Base-by-base conservation (phyloP, 2,113 vertebrate species). In the Oceanites oceanicus region DNA sequence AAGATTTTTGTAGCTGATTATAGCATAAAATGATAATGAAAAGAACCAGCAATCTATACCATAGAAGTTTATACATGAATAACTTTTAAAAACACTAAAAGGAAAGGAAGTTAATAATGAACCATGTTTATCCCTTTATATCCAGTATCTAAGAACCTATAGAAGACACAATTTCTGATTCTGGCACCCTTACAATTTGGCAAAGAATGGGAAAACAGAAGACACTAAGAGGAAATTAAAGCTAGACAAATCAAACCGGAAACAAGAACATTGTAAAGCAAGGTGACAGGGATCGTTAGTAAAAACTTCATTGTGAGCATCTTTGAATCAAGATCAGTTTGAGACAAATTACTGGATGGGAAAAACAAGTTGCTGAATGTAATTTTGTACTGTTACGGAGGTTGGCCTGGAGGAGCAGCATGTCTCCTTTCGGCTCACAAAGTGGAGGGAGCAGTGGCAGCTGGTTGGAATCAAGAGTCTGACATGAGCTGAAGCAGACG, bases 81-180 rank as follows among this genome's bases (percentile, higher is more conserved):
- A 84, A 63, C 19, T 68, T 89, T 78, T 92, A 49, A 30, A 91
- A 87, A 75, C 16, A 72, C 13, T 63, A 9, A 88, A 88, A 87
- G 19, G 21, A 83, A 92, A 87, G 50, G 26, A 83, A 38, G 4
- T 75, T 25, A 27, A 44, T 72, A 72, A 78, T 61, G 29, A 72
- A 58, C 8, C 5, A 13, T 7, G 5, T 58, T 90, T 87, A 81
- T 63, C 25, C 7, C 6, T 86, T 88, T 74, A 72, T 66, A 15
- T 56, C 34, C 49, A 59, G 14, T 56, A 65, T 68, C 18, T 44
- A 56, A 65, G 27, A 22, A 72, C 56, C 52, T 86, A 13, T 3
- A 92, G 62, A 72, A 86, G 38, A 71, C 2, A 32, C 20, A 55
- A 87, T 85, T 83, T 89, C 68, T 87, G 42, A 36, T 66, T 66